A percentile compares a stretch with the other conserved stretches of the same genome.
Evolutionary conservation across 2,797 vertebrate species (phyloP).

Genomic region (Pterois miles): DNA sequence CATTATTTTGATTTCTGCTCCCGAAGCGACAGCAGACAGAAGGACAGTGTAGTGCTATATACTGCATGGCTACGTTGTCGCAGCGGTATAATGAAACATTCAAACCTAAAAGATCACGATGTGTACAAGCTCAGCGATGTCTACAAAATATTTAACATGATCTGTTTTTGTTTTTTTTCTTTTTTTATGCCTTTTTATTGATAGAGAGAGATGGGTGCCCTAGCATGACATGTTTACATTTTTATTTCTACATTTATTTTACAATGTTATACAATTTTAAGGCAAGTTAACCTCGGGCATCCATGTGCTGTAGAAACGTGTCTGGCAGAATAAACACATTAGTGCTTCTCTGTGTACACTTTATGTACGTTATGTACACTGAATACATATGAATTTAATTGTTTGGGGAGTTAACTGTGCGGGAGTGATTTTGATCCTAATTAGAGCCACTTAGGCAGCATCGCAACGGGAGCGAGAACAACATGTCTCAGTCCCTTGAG

Average conservation of each 20-base stretch:
- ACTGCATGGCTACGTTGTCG: no score
- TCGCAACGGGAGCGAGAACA: slow-evolving; percentile 22
- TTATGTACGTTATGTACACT: background rate
- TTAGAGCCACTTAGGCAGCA: slow-evolving; percentile 34
- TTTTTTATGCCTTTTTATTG: no score
- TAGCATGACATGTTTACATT: background rate
- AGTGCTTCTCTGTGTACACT: background rate
- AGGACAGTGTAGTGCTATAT: no score
- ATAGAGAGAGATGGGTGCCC: no score
- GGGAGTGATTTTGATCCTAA: slow-evolving; percentile 50
- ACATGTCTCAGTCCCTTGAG: slow-evolving; percentile 31
- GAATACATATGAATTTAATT: slow-evolving; percentile 28
- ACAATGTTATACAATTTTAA: background rate
- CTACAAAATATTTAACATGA: no score
- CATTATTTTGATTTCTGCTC: no score
- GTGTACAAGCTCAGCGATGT: no score
- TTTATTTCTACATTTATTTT: background rate
- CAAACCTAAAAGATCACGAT: no score
- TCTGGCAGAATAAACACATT: slow-evolving; percentile 9
- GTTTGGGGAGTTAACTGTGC: slow-evolving; percentile 26
- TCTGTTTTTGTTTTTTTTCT: no score
- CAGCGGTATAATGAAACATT: no score
- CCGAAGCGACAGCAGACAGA: no score
- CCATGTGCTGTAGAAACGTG: background rate
- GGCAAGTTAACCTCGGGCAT: background rate